Conservation (phyloP, 2,797 vertebrate species). For the Lacerta viridis region DNA sequence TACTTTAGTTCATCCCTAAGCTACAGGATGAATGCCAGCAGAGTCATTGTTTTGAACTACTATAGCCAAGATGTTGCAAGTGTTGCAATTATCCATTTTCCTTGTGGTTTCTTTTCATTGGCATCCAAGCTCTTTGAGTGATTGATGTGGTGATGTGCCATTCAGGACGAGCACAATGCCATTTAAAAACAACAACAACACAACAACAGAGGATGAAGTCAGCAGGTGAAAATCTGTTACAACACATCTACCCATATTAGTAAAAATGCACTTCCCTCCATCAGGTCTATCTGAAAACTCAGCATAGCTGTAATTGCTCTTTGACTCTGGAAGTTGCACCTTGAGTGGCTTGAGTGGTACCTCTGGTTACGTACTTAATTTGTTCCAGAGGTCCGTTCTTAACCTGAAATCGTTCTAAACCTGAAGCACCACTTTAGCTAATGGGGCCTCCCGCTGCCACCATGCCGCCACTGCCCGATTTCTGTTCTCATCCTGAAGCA, state of each 20-base stretch:
- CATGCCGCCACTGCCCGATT: no score
- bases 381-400: no score
- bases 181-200: constrained; percentile 23
- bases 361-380: no score
- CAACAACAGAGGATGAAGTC: not conserved
- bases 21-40: not conserved
- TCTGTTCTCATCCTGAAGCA: no score
- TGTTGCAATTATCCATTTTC: constrained; percentile 20
- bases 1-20: constrained; percentile 1
- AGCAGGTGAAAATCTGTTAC: not conserved
- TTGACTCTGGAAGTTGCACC: constrained; percentile 43
- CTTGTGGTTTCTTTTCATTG: constrained; percentile 45
- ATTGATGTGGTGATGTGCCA: constrained; percentile 36
- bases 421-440: no score
- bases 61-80: constrained; percentile 40
- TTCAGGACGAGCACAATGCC: constrained; percentile 14
- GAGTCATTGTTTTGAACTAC: constrained; percentile 8
- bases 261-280: constrained; percentile 41
- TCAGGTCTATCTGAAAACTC: not conserved
- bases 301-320: not conserved
- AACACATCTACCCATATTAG: constrained; percentile 35
- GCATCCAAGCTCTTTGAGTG: constrained; percentile 22
- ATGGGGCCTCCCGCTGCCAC: no score
- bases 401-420: no score
- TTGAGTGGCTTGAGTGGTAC: not conserved